These are phyloP conservation scores for Troilus luridus DNA, from an alignment of 2,888 invertebrate species.

Conservation along the genomic window DNA sequence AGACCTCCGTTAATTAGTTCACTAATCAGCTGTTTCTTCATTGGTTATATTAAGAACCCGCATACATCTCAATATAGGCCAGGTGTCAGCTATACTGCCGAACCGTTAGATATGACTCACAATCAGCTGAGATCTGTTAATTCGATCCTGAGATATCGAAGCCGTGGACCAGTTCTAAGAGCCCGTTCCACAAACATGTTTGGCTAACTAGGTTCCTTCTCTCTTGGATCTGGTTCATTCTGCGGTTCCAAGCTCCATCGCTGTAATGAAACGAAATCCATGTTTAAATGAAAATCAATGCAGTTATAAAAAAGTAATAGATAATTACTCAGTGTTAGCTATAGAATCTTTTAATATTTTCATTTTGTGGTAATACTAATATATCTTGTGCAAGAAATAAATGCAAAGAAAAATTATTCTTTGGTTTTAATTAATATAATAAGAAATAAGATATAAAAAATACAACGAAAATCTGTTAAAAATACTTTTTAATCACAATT, in stretches of 20 bases:
- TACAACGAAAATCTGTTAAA: no score
- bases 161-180: not conserved
- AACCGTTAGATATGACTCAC: not conserved
- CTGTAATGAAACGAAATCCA: not conserved
- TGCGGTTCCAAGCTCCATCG: not conserved
- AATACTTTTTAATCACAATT: no score
- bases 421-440: no score
- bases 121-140: slow-evolving; percentile 9
- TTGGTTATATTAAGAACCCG: not conserved
- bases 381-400: no score
- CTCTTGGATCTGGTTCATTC: not conserved
- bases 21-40: not conserved
- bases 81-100: not conserved
- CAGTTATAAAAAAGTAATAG: no score
- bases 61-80: not conserved
- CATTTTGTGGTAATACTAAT: no score
- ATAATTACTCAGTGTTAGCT: no score
- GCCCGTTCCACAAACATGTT: not conserved
- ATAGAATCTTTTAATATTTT: no score
- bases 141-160: not conserved
- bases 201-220: not conserved
- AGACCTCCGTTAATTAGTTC: not conserved
- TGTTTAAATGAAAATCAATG: no score
- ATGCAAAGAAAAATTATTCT: no score
- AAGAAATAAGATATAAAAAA: no score